Evolutionary conservation across 2,797 vertebrate genomes (phyloP).

Genomic region (Xenopus petersii): DNA sequence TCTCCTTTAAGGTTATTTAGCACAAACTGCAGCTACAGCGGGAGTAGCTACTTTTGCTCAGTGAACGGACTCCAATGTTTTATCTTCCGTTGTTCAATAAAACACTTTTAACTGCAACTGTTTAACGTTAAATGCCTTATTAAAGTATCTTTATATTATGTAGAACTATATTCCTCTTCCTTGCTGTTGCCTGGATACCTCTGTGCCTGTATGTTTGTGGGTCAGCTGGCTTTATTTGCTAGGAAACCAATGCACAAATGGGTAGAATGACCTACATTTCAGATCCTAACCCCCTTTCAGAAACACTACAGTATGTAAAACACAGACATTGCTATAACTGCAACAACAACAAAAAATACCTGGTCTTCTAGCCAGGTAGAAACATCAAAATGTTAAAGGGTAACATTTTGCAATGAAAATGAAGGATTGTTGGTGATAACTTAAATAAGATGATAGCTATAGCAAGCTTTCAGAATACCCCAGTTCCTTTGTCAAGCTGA

Average conservation of each 20-base stretch:
- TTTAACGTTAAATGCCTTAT: conserved; percentile 57
- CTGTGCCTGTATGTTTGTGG: conserved; percentile 39
- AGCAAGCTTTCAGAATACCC: too few species aligned
- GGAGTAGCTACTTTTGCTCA: conserved; percentile 67
- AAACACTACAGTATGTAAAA: conserved; percentile 7
- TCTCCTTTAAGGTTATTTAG: conserved; percentile 55
- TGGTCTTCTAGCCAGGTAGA: too few species aligned
- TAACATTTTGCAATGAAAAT: too few species aligned
- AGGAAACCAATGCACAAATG: conserved; percentile 54
- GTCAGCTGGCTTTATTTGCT: conserved; percentile 50
- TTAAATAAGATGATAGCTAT: too few species aligned
- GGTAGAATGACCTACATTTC: conserved; percentile 55
- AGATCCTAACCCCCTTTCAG: conserved; percentile 13
- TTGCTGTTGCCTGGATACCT: conserved; percentile 54
- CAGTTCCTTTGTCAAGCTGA: too few species aligned
- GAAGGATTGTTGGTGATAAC: too few species aligned
- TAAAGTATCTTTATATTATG: conserved; percentile 42
- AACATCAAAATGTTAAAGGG: too few species aligned
- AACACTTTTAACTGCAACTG: conserved; percentile 64
- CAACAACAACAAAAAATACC: too few species aligned
- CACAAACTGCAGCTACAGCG: conserved; percentile 65
- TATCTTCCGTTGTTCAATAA: conserved; percentile 74
- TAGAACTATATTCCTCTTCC: conserved; percentile 50
- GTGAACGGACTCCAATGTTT: conserved; percentile 67
- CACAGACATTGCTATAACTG: too few species aligned